A percentile compares a stretch with the other conserved stretches of the same genome.
Conservation (phyloP, 2,113 vertebrate species). For the Recurvirostra avosetta region DNA sequence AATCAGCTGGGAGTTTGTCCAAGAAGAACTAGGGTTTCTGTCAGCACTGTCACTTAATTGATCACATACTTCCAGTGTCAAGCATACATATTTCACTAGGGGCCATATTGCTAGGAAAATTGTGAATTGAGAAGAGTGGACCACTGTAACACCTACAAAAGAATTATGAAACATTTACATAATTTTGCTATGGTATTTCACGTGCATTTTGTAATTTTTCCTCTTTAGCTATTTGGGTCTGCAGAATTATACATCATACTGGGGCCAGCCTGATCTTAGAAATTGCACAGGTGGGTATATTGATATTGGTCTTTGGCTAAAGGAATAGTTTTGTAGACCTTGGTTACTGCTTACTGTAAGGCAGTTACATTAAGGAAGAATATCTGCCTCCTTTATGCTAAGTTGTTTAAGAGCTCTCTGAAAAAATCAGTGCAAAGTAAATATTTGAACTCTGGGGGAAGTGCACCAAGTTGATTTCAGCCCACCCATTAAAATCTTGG, state of each 20-base stretch:
- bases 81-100: not conserved
- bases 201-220: not conserved
- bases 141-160: not conserved
- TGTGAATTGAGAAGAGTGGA: not conserved
- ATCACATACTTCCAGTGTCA: not conserved
- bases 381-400: not conserved
- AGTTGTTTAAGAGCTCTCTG: not conserved
- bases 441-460: not conserved
- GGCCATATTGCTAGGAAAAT: not conserved
- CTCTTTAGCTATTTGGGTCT: conserved; percentile 70
- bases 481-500: not conserved
- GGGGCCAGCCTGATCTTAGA: conserved; percentile 78
- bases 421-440: not conserved
- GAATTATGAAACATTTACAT: not conserved
- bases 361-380: not conserved
- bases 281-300: conserved; percentile 81
- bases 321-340: not conserved
- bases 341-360: not conserved
- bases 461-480: not conserved
- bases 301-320: not conserved
- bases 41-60: not conserved
- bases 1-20: not conserved
- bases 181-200: not conserved
- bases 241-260: conserved; percentile 76
- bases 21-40: not conserved